phyloP scores from a whole-genome alignment of 2,888 invertebrate genomes.

The Miltochrista miniata region DNA sequence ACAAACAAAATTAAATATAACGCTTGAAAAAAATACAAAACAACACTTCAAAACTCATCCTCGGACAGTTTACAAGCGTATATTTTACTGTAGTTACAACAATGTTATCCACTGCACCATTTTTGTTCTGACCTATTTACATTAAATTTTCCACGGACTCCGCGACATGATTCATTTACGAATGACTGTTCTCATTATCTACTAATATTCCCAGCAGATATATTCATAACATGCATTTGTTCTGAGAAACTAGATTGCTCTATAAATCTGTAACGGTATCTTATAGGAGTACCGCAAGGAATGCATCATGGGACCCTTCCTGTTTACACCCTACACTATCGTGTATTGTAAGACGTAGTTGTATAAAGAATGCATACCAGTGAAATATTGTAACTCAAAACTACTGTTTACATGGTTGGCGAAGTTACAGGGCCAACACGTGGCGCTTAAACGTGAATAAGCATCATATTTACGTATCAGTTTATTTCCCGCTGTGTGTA shows the following conservation, averaged over 20 bases:
- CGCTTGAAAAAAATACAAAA: too few relatives aligned
- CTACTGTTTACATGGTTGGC: constrained; percentile 44
- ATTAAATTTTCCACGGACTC: constrained; percentile 35
- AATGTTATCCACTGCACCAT: constrained; percentile 14
- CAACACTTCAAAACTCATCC: too few relatives aligned
- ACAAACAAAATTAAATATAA: too few relatives aligned
- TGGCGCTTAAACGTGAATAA: constrained; percentile 45
- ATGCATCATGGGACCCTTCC: constrained; percentile 53
- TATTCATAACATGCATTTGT: constrained; percentile 18
- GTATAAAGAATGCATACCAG: constrained; percentile 37
- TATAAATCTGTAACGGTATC: constrained; percentile 38
- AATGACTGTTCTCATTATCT: neutral
- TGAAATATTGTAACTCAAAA: constrained; percentile 54
- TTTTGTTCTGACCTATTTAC: constrained; percentile 40
- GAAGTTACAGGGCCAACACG: constrained; percentile 43
- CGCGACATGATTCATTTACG: constrained; percentile 39
- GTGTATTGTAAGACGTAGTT: constrained; percentile 30
- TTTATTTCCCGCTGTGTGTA: constrained; percentile 28
- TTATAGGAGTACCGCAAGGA: constrained; percentile 57
- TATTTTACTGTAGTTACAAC: neutral
- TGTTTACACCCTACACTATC: constrained; percentile 38
- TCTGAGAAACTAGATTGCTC: constrained; percentile 28
- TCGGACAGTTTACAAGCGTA: neutral
- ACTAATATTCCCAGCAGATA: neutral
- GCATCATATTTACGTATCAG: constrained; percentile 20